Conservation (phyloP, 2,888 invertebrate species). For the Orchestes rusci region DNA sequence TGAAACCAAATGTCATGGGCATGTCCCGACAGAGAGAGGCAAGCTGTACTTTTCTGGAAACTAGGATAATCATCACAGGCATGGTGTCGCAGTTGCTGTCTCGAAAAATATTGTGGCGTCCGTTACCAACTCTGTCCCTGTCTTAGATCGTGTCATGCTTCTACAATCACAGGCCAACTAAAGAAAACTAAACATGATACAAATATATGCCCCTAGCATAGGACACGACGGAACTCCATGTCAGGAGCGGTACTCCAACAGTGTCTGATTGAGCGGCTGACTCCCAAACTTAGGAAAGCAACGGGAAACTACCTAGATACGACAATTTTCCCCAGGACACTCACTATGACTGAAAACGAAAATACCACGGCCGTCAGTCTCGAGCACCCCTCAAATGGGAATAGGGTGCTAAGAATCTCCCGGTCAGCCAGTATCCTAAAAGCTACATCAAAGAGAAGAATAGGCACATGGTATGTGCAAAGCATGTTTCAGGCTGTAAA, state of each 20-base stretch:
- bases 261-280: constrained; percentile 1
- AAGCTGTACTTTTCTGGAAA: no score
- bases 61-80: background rate
- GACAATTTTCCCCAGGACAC: background rate
- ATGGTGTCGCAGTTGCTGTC: background rate
- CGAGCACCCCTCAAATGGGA: background rate
- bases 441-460: background rate
- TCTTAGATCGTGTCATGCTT: background rate
- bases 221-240: constrained; percentile 4
- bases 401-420: constrained; percentile 4
- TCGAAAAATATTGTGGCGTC: background rate
- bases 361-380: background rate
- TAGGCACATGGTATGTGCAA: background rate
- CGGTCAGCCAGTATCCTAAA: background rate
- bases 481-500: background rate
- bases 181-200: background rate
- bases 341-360: background rate
- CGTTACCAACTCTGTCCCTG: background rate
- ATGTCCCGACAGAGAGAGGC: no score
- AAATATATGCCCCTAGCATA: constrained; percentile 1
- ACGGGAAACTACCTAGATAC: background rate
- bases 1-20: no score
- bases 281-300: background rate
- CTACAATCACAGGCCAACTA: no score
- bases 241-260: constrained; percentile 7